phyloP scores from a whole-genome alignment of 2,113 vertebrate species.

The Cephalophus harveyi region DNA sequence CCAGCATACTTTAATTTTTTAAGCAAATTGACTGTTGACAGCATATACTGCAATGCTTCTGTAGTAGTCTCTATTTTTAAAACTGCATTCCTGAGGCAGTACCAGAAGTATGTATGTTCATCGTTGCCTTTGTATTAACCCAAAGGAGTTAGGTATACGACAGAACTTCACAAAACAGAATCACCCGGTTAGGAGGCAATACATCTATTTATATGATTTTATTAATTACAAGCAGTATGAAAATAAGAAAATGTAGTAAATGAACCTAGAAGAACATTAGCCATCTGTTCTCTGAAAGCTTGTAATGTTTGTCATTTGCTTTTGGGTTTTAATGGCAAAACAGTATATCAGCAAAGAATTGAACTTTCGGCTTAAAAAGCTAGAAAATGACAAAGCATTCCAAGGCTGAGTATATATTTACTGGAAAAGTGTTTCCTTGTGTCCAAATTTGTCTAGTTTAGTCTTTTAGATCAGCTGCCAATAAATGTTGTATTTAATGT shows the following conservation, averaged over 20 bases:
- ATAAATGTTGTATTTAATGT: conserved; percentile 41
- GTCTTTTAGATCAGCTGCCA: conserved; percentile 42
- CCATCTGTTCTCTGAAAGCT: conserved; percentile 62
- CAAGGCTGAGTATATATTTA: conserved; percentile 16
- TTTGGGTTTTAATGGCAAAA: conserved; percentile 54
- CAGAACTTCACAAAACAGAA: conserved; percentile 2
- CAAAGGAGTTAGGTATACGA: background rate
- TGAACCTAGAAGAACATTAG: conserved; percentile 53
- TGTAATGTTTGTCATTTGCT: conserved; percentile 48
- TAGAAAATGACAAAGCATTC: conserved; percentile 57
- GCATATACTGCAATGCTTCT: conserved; percentile 32
- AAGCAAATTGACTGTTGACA: background rate
- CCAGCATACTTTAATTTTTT: conserved; percentile 25
- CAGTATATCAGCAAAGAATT: conserved; percentile 61
- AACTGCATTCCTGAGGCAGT: conserved; percentile 27
- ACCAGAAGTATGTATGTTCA: background rate
- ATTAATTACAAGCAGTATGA: conserved; percentile 58
- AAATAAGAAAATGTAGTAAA: conserved; percentile 64
- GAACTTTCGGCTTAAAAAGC: conserved; percentile 57
- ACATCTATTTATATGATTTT: conserved; percentile 53
- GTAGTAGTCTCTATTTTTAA: conserved; percentile 49
- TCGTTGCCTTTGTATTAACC: background rate
- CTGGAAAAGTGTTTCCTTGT: conserved; percentile 46
- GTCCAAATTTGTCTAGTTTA: conserved; percentile 27
- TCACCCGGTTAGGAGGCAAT: background rate